A percentile compares a stretch with the other conserved stretches of the same genome.
Evolutionary conservation across 2,113 vertebrate species (phyloP).

Genomic region (Dicaeum eximium): DNA sequence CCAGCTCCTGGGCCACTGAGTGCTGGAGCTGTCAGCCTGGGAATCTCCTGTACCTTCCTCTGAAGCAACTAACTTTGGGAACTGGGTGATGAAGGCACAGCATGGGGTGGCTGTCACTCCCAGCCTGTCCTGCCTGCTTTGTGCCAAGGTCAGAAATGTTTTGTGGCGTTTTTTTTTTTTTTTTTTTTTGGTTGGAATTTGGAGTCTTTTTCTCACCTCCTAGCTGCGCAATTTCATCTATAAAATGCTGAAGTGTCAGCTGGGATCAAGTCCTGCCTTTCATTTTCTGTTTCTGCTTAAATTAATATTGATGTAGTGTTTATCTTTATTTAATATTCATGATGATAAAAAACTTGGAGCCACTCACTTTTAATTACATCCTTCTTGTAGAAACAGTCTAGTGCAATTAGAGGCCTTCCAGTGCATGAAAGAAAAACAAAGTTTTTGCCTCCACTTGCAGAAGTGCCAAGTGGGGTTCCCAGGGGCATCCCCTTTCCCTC

Average conservation of each 20-base stretch:
- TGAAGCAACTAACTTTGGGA: background rate
- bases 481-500: background rate
- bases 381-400: slow-evolving; percentile 60
- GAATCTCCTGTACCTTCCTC: background rate
- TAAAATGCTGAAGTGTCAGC: slow-evolving; percentile 10
- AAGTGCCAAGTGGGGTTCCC: background rate
- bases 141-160: background rate
- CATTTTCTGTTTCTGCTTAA: slow-evolving; percentile 54
- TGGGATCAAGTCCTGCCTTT: slow-evolving; percentile 45
- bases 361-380: slow-evolving; percentile 73
- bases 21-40: background rate
- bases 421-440: slow-evolving; percentile 18
- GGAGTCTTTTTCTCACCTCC: background rate
- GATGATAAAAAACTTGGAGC: slow-evolving; percentile 60
- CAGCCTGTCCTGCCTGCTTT: background rate
- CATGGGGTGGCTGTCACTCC: background rate
- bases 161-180: background rate
- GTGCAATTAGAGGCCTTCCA: slow-evolving; percentile 61
- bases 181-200: background rate
- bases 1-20: background rate
- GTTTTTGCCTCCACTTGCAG: background rate
- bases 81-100: background rate
- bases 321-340: slow-evolving; percentile 77
- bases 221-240: background rate
- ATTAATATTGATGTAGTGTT: slow-evolving; percentile 73